Evolutionary conservation across 1,140 invertebrate genomes (phyloP).

Genomic region (Caenorhabditis elegans): WBcel235 BX284604.4:3158001-3158500

Average conservation of each 20-base stretch:
- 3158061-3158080: too few relatives aligned
- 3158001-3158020: too few relatives aligned
- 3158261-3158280: not conserved
- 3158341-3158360: not conserved
- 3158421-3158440: not conserved
- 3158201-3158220: too few relatives aligned
- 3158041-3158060: too few relatives aligned
- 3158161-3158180: too few relatives aligned
- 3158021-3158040: too few relatives aligned
- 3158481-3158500: too few relatives aligned
- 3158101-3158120: too few relatives aligned
- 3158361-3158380: slow-evolving; percentile 17
- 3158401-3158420: not conserved
- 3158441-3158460: not conserved
- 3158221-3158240: not conserved
- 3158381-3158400: slow-evolving; percentile 22
- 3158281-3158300: not conserved
- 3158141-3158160: too few relatives aligned
- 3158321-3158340: slow-evolving; percentile 25
- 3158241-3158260: not conserved
- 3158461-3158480: not conserved
- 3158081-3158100: too few relatives aligned
- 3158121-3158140: too few relatives aligned
- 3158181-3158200: too few relatives aligned
- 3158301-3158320: not conserved